Evolutionary conservation across 1,140 invertebrate genomes (phyloP), one percentile per base, ranked within the genome.

Genomic region (Thaumetopoea pityocampa): DNA sequence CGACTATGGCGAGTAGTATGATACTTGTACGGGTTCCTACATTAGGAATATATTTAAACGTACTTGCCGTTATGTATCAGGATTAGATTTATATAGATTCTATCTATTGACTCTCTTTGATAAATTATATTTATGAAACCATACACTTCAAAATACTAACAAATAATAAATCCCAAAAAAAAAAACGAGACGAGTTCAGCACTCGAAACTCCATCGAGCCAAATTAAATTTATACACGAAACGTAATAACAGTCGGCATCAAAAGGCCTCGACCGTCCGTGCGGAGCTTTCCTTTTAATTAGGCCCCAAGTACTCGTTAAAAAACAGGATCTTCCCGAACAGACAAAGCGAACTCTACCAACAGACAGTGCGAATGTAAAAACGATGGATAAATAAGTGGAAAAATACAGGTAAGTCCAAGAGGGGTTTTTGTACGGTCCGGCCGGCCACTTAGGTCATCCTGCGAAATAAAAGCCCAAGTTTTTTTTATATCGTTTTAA

Each of bases 401-500:
- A 81, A 83, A 83, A 83, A 81, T 78, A 83, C 79, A 83, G 79
- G 79, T 83, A 81, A 81, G 72, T 79, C 72, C 67, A 70, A 68
- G 79, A 78, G 73, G 71, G 72, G 67, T 74, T 81, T 78, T 84
- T 84, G 77, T 84, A 69, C 70, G 58, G 68, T 64, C 73, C 68
- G 72, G 62, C 74, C 69, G 69, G 79, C 79, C 79, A 83, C 79
- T 83, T 81, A 83, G 79, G 79, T 83, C 79, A 83, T 83, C 79
- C 74, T 76, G 76, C 71, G 66, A 79, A 81, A 84, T 81, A 81
- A 84, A 84, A 61, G 63, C 66, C 48, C 67, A 69, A 78, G 66
- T 76, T 84, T 84, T n/a, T n/a, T 83, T 84, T 84, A 84, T 78
- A 79, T 84, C 74, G 70, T 83, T 83, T 80, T 73, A 79, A 80